Base-by-base conservation (phyloP, 2,888 invertebrate genomes). In the Synergus japonicus region DNA sequence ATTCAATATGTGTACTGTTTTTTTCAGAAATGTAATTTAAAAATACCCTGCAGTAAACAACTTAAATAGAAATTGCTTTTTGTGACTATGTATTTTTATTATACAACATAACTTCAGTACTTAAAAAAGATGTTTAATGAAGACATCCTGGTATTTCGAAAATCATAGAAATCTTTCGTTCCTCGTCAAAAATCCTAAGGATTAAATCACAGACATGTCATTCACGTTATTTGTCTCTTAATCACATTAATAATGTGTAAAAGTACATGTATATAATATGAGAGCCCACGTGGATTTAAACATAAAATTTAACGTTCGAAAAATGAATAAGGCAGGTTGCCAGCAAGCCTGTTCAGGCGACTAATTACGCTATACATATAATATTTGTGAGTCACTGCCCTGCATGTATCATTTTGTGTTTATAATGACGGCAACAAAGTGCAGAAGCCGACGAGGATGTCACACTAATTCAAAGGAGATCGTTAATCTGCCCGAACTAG, bases 221-320 rank as follows among this genome's bases (percentile, higher is more conserved):
- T 1, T 15, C 37, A 41, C 15, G 65, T 41, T 65, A 65, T 65
- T 8, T n/a, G 0, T 37, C 41, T 41, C 41, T n/a, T 65, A 65
- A 65, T 65, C 15, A 65, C 15, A 15, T 37, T 65, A 41, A 41
- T 65, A 66, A 44, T 15, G 43, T 66, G 43, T 43, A 18, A 18
- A 66, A 66, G 13, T 5, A 64, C 37, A 64, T 64, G 41, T 64
- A 10, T 66, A 44, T 22, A 22, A 22, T 22, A 66, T n/a, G 66
- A 12, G 1, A 18, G 43, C 10, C 15, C 15, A n/a, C 8, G 41
- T 65, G 9, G n/a, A 65, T 65, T 65, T 65, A 9, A 65, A 65
- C 41, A 66, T 66, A 41, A 66, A 66, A 66, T 66, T 66, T 43
- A 66, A 66, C 12, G 66, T 43, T 66, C 18, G 10, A 66, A 44